These are phyloP conservation scores for Anguilla megastoma DNA, from an alignment of 2,797 vertebrate genomes.

Conservation along the genomic window DNA sequence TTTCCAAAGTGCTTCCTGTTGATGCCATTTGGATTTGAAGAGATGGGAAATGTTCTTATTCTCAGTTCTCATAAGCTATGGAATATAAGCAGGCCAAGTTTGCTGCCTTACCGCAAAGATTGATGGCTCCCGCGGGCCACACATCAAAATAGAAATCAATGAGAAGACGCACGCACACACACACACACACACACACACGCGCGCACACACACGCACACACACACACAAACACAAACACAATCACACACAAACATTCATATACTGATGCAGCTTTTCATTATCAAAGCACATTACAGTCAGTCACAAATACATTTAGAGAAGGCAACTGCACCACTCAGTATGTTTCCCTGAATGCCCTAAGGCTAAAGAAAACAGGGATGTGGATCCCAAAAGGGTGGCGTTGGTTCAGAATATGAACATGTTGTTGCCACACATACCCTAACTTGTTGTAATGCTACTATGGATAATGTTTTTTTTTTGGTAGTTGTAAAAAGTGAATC, in stretches of 20 bases:
- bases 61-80: neutral
- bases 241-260: neutral
- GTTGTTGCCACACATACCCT: no score
- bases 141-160: constrained; percentile 25
- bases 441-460: neutral
- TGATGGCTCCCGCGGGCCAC: neutral
- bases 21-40: neutral
- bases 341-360: neutral
- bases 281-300: neutral
- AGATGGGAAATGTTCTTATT: neutral
- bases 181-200: neutral
- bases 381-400: neutral
- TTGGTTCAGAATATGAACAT: neutral
- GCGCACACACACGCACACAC: neutral
- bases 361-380: neutral
- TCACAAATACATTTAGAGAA: neutral
- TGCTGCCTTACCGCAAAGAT: neutral
- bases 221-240: neutral
- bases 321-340: neutral
- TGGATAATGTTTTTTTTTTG: neutral
- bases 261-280: neutral
- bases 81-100: neutral
- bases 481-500: neutral
- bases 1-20: no score
- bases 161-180: neutral